Percentiles rank a stretch among this genome's conserved stretches.
Conservation (phyloP, 2,888 invertebrate genomes). For the Troides helena region DNA sequence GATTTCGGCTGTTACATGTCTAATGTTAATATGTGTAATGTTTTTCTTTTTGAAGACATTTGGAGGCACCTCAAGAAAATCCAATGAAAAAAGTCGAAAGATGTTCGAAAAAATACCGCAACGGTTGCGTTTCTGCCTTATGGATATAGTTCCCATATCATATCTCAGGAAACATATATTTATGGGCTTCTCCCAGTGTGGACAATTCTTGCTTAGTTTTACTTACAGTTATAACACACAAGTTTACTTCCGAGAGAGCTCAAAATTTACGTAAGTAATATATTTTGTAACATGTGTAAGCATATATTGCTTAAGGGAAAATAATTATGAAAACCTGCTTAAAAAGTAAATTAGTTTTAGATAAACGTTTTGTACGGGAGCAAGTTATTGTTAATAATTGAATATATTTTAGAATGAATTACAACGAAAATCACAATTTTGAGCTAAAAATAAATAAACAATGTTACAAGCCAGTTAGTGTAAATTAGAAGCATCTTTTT, state of each 20-base stretch:
- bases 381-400: too few species aligned
- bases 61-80: conserved; percentile 74
- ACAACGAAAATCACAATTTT: too few species aligned
- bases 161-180: conserved; percentile 89
- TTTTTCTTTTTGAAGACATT: conserved; percentile 59
- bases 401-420: too few species aligned
- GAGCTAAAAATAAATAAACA: too few species aligned
- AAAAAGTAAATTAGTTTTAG: too few species aligned
- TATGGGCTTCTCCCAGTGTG: conserved; percentile 97
- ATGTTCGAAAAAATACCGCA: conserved; percentile 80
- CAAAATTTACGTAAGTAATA: conserved; percentile 66
- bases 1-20: neutral
- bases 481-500: too few species aligned
- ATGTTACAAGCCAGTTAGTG: too few species aligned
- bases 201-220: conserved; percentile 94
- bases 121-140: conserved; percentile 81
- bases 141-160: conserved; percentile 81
- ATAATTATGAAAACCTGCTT: too few species aligned
- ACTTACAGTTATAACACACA: conserved; percentile 82
- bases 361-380: too few species aligned
- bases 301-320: neutral
- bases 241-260: conserved; percentile 78
- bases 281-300: neutral
- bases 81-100: conserved; percentile 66
- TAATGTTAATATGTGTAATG: neutral